These are phyloP conservation scores for Augochlorella aurata DNA, from an alignment of 2,888 invertebrate genomes.

Conservation along the genomic window DNA sequence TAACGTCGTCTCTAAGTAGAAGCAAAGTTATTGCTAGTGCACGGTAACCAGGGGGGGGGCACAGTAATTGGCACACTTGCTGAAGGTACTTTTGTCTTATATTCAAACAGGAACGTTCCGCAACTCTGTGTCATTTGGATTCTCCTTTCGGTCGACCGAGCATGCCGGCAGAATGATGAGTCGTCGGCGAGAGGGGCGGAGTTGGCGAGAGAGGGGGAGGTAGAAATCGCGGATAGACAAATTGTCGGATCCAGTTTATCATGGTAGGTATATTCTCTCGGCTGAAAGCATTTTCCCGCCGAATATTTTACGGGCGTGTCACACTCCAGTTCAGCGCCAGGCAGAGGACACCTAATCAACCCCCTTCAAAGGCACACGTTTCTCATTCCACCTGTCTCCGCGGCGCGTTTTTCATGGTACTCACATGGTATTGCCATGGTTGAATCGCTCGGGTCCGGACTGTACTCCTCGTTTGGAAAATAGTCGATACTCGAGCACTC, in stretches of 20 bases:
- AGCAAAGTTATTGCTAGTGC: no score
- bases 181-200: not conserved
- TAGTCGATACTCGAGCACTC: slow-evolving; percentile 93
- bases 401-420: slow-evolving; percentile 80
- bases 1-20: no score
- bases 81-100: no score
- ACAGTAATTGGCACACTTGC: no score
- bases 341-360: slow-evolving; percentile 63
- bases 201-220: no score
- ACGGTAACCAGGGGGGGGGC: no score
- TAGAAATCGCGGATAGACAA: slow-evolving; percentile 32
- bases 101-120: slow-evolving; percentile 9
- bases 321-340: slow-evolving; percentile 37
- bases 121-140: not conserved
- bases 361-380: slow-evolving; percentile 55
- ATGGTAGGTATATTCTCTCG: slow-evolving; percentile 20
- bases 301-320: slow-evolving; percentile 56
- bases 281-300: slow-evolving; percentile 49
- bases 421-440: slow-evolving; percentile 97
- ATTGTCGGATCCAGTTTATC: slow-evolving; percentile 51
- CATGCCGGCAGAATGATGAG: not conserved
- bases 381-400: slow-evolving; percentile 50
- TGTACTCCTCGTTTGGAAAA: slow-evolving; percentile 93
- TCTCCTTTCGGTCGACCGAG: not conserved
- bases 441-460: slow-evolving; percentile 93